phyloP scores from a whole-genome alignment of 2,888 invertebrate species.

The Esperia sulphurella region DNA sequence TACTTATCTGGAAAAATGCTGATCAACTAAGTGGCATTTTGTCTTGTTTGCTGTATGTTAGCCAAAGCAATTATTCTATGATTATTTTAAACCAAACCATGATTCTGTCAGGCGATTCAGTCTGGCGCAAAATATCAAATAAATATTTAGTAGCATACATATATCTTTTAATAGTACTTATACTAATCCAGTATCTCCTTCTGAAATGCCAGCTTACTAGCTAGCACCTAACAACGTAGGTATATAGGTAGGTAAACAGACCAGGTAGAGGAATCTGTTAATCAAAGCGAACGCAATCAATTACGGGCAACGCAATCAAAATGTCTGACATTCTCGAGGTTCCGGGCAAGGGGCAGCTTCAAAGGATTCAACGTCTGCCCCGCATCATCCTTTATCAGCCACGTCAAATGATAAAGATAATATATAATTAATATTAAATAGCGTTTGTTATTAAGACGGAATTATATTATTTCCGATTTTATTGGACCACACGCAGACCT shows the following conservation, averaged over 20 bases:
- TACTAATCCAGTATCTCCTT: too few relatives aligned
- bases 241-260: constrained; percentile 3
- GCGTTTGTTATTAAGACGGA: constrained; percentile 3
- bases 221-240: not conserved
- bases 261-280: constrained; percentile 60
- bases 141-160: too few relatives aligned
- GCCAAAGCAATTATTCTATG: too few relatives aligned
- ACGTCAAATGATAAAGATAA: constrained; percentile 9
- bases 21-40: too few relatives aligned
- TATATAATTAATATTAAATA: constrained; percentile 2
- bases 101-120: too few relatives aligned
- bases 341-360: constrained; percentile 34
- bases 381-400: constrained; percentile 5
- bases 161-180: too few relatives aligned
- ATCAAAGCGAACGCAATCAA: constrained; percentile 70
- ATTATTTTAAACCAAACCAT: too few relatives aligned
- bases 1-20: too few relatives aligned
- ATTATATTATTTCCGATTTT: constrained; percentile 1
- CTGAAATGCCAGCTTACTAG: too few relatives aligned
- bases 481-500: not conserved
- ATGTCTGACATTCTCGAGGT: constrained; percentile 54
- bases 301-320: constrained; percentile 67
- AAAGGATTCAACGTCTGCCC: constrained; percentile 28
- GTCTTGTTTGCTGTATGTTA: too few relatives aligned
- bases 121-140: too few relatives aligned